These are phyloP conservation scores for Corydoras maculifer DNA, from an alignment of 2,113 vertebrate genomes.

Conservation along the genomic window DNA sequence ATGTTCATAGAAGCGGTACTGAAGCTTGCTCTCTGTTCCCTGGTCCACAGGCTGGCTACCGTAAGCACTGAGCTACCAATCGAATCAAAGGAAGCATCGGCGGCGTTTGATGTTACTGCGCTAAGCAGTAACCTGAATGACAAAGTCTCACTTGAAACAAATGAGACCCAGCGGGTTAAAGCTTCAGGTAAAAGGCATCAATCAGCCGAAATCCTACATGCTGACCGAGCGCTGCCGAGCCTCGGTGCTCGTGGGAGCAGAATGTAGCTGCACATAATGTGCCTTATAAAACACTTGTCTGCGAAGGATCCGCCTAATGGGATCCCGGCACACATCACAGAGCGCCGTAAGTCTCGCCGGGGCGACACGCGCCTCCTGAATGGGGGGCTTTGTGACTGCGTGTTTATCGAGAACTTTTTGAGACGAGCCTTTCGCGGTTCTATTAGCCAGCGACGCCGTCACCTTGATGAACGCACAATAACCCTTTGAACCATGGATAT, in stretches of 20 bases:
- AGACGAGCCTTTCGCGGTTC: slow-evolving; percentile 19
- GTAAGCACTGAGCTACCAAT: background rate
- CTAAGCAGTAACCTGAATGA: too few species aligned
- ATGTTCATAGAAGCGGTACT: too few species aligned
- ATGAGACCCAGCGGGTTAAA: background rate
- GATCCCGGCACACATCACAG: slow-evolving; percentile 10
- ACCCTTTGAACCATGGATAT: background rate
- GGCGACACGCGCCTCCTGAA: slow-evolving; percentile 8
- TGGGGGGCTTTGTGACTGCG: background rate
- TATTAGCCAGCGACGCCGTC: background rate
- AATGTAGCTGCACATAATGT: slow-evolving; percentile 11
- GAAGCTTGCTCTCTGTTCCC: too few species aligned
- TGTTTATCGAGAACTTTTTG: slow-evolving; percentile 12
- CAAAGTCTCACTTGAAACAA: too few species aligned
- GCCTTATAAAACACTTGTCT: slow-evolving; percentile 16
- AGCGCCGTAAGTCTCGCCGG: slow-evolving; percentile 29
- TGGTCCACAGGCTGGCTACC: too few species aligned
- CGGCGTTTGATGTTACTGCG: background rate
- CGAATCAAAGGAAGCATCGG: background rate
- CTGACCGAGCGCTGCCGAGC: background rate
- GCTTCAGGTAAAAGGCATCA: background rate
- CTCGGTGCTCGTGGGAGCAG: background rate
- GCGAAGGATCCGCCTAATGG: slow-evolving; percentile 2
- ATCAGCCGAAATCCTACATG: background rate
- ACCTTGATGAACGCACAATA: slow-evolving; percentile 1